Base-by-base conservation (phyloP, 92 coral and sea anemone genomes). In the Zoanthus sansibaricus region DNA sequence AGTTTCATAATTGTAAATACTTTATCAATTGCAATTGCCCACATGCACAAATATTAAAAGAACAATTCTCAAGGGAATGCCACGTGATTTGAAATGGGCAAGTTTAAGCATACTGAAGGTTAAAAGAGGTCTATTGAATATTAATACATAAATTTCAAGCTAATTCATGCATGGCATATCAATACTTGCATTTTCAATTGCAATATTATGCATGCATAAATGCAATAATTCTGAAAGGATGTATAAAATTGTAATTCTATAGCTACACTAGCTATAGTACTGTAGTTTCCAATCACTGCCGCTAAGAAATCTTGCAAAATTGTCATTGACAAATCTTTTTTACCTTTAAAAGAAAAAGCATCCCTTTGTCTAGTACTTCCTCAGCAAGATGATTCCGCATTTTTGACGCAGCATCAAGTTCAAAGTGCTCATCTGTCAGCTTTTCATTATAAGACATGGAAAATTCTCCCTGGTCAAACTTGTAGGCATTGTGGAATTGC, bases 381-480 rank as follows among this genome's bases (percentile, higher is more conserved):
- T 91, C 91, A 3, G 94, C 92, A 8, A 92, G 90, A 66, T 92
- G 92, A 75, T 92, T 92, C 4, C 90, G 37, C 92, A 89, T 92
- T 82, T 89, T 92, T 49, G 94, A 62, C 3, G 90, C 85, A 6
- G 94, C 77, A 48, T 77, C 87, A 21, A 91, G 71, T 37, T 88
- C 74, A 37, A 92, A 92, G 75, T 92, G 94, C 6, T 92, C 92
- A 30, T 76, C 88, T 14, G 92, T 89, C 4, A 92, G 90, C 64
- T 89, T 86, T 7, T 91, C 83, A 49, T 91, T 83, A 33, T 58
- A 66, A 14, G 94, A 79, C 90, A 88, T 46, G 20, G 92, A 88
- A 51, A 88, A 91, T 68, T 84, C 76, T 3, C 90, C 87, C 69
- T 79, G 94, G 72, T 91, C 94, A 75, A 30, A 91, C 46, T 78